Evolutionary conservation across 2,113 vertebrate species (phyloP).

Genomic region (Rana temporaria): DNA sequence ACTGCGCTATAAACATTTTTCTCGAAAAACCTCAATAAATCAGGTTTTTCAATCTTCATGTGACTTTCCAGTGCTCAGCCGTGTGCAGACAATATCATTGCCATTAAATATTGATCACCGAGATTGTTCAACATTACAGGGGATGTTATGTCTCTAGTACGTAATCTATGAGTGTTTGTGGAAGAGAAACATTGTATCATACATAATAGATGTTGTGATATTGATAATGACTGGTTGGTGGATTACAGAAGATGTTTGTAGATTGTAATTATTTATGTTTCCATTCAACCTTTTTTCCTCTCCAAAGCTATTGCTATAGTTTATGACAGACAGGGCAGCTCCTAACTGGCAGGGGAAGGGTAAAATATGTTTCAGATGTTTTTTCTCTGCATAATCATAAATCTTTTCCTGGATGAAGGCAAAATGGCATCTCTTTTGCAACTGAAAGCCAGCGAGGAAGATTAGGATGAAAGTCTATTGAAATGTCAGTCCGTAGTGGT

Average conservation of each 20-base stretch:
- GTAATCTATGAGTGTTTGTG: neutral
- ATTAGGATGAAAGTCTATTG: neutral
- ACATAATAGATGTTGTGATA: slow-evolving; percentile 10
- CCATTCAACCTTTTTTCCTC: neutral
- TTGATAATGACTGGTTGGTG: neutral
- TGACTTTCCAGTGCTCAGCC: slow-evolving; percentile 2
- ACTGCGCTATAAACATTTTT: neutral
- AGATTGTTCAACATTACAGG: slow-evolving; percentile 23
- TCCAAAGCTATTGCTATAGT: neutral
- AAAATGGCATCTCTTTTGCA: neutral
- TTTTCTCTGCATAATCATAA: neutral
- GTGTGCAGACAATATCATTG: slow-evolving; percentile 35
- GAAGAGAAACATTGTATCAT: neutral
- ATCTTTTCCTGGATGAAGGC: neutral
- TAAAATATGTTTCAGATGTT: neutral
- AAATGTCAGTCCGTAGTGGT: too few species aligned
- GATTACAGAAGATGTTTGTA: neutral
- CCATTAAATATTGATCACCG: slow-evolving; percentile 30
- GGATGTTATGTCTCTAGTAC: slow-evolving; percentile 3
- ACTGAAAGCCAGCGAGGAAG: neutral
- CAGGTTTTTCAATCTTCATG: slow-evolving; percentile 18
- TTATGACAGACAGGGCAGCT: neutral
- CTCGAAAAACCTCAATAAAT: slow-evolving; percentile 17
- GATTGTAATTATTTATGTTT: neutral
- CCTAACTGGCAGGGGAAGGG: neutral